Evolutionary conservation across 2,113 vertebrate species (phyloP).

Genomic region (Gymnocephalus cernua): DNA sequence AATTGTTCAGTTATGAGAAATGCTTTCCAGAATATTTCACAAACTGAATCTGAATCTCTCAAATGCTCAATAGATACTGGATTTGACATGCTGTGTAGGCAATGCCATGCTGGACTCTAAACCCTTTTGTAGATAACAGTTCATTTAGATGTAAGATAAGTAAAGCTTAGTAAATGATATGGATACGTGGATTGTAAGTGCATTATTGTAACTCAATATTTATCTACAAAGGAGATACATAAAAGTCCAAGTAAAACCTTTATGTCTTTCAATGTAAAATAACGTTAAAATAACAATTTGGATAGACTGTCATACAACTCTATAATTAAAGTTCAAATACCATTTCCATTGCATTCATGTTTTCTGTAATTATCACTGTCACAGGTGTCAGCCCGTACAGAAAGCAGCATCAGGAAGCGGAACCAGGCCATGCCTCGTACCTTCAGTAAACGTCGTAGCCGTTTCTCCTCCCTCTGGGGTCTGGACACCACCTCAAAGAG

Average conservation of each 20-base stretch:
- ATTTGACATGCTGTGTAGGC: neutral
- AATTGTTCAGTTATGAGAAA: neutral
- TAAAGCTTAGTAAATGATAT: neutral
- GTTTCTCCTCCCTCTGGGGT: slow-evolving; percentile 98
- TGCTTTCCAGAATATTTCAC: neutral
- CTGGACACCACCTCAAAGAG: slow-evolving; percentile 95
- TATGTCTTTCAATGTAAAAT: neutral
- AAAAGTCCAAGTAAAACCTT: neutral
- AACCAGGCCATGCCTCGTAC: slow-evolving; percentile 92
- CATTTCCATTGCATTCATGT: neutral
- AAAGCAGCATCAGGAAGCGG: slow-evolving; percentile 88
- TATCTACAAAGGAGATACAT: neutral
- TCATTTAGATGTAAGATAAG: neutral
- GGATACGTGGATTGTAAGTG: neutral
- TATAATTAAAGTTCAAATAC: neutral
- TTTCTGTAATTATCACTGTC: neutral
- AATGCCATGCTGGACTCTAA: neutral
- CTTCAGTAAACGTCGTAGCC: slow-evolving; percentile 93
- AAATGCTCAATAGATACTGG: neutral
- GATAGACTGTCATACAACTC: neutral
- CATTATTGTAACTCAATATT: neutral
- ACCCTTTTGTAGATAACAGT: neutral
- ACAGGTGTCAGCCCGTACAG: slow-evolving; percentile 94
- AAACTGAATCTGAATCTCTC: neutral
- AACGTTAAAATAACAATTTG: neutral